phyloP scores from a whole-genome alignment of 2,797 vertebrate species.

The Hylomyscus alleni region DNA sequence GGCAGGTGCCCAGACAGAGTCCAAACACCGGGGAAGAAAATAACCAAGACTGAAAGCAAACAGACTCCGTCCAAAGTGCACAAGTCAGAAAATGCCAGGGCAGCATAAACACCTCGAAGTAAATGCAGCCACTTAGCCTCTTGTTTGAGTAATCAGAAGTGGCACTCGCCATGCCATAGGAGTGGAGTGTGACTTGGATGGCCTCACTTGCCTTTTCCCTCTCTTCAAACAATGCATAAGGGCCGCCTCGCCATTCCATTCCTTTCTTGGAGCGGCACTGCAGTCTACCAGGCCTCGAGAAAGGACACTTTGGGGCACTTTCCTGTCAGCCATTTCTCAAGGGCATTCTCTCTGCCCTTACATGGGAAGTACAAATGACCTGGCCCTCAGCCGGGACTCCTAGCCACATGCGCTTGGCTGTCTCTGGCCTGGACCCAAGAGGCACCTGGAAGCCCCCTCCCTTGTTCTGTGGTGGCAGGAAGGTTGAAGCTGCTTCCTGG shows the following conservation, averaged over 20 bases:
- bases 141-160: not conserved
- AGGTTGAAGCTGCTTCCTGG: not conserved
- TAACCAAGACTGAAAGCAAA: not conserved
- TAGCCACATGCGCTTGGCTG: rapidly evolving
- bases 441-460: not conserved
- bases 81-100: not conserved
- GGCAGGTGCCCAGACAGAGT: not conserved
- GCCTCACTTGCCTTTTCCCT: constrained; percentile 34
- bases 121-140: constrained; percentile 6
- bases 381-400: not conserved
- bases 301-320: not conserved
- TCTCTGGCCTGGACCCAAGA: not conserved
- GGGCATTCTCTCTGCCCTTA: not conserved
- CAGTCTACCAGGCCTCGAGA: not conserved
- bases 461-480: not conserved
- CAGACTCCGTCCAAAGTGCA: constrained; percentile 5
- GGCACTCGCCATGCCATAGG: not conserved
- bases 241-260: constrained; percentile 5
- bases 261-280: constrained; percentile 47
- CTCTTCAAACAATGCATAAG: not conserved
- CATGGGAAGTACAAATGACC: not conserved
- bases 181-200: rapidly evolving
- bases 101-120: not conserved
- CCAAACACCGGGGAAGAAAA: not conserved
- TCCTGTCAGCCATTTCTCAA: not conserved